phyloP scores from a whole-genome alignment of 1,140 invertebrate genomes.

The Zaprionus lachaisei region DNA sequence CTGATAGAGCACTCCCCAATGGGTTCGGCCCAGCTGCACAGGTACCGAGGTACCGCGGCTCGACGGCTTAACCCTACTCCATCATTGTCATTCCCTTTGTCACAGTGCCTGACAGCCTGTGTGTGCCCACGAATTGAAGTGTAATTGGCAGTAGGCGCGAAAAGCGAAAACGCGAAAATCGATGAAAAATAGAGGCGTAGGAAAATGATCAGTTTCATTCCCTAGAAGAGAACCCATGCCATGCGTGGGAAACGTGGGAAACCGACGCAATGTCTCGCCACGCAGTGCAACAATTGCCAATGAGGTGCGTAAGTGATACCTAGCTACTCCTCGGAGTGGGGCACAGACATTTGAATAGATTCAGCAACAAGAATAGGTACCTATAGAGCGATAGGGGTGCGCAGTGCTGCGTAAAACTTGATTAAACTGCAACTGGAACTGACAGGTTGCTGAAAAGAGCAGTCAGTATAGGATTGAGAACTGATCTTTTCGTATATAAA shows the following conservation, averaged over 20 bases:
- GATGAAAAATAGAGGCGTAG: conserved; percentile 45
- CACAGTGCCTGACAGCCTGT: conserved; percentile 43
- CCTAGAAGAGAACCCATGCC: conserved; percentile 36
- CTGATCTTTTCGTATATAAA: no score
- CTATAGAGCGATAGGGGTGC: conserved; percentile 26
- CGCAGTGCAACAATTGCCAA: conserved; percentile 30
- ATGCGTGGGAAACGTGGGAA: conserved; percentile 48
- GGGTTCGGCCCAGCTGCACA: not conserved
- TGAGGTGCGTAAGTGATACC: conserved; percentile 46
- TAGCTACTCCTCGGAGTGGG: not conserved
- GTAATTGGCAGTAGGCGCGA: conserved; percentile 56
- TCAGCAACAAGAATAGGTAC: not conserved
- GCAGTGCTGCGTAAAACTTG: conserved; percentile 48
- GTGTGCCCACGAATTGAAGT: not conserved
- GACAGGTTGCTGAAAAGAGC: conserved; percentile 34
- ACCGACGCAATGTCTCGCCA: conserved; percentile 7
- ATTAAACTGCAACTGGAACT: conserved; percentile 19
- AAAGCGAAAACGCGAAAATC: conserved; percentile 41
- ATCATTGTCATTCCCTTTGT: conserved; percentile 42
- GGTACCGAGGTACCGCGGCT: conserved; percentile 9
- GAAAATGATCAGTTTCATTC: conserved; percentile 43
- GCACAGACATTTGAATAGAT: not conserved
- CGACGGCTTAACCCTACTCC: conserved; percentile 32
- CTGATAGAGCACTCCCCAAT: conserved; percentile 26
- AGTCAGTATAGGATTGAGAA: not conserved